phyloP scores from a whole-genome alignment of 2,797 vertebrate species.

The Enteromius thamalakanensis region DNA sequence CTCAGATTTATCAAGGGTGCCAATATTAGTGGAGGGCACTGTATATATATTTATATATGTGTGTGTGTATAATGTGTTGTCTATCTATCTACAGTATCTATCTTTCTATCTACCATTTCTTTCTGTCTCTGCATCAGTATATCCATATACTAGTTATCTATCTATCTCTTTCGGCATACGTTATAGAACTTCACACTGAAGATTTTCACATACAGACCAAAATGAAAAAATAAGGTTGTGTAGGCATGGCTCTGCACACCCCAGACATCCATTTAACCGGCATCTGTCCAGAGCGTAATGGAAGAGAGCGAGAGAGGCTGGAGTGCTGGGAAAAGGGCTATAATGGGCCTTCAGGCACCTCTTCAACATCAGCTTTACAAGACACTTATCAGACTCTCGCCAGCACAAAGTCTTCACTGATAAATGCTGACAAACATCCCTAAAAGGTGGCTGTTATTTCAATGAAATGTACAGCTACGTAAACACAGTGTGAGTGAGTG shows the following conservation, averaged over 20 bases:
- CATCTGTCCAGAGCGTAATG: constrained; percentile 49
- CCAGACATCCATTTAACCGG: constrained; percentile 47
- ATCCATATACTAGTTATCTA: neutral
- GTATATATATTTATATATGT: too few species aligned
- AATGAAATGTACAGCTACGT: constrained; percentile 13
- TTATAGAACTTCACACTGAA: constrained; percentile 12
- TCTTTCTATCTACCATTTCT: neutral
- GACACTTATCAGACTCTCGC: constrained; percentile 49
- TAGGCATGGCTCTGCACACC: constrained; percentile 37
- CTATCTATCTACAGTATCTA: neutral
- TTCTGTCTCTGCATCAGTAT: neutral
- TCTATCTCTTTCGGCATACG: neutral
- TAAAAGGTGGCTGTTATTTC: constrained; percentile 23
- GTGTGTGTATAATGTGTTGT: too few species aligned
- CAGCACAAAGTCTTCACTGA: constrained; percentile 38
- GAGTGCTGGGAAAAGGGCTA: constrained; percentile 49
- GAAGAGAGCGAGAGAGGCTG: constrained; percentile 47
- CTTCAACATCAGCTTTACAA: constrained; percentile 48
- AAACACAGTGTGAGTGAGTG: constrained; percentile 21
- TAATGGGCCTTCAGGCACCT: constrained; percentile 51
- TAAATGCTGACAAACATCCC: constrained; percentile 9
- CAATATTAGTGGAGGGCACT: too few species aligned
- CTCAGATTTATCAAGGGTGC: too few species aligned
- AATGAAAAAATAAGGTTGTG: constrained; percentile 5
- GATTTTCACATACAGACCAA: constrained; percentile 1